Evolutionary conservation across 1,140 invertebrate species (phyloP).

Genomic region (Ceratoteleas bidentatus): DNA sequence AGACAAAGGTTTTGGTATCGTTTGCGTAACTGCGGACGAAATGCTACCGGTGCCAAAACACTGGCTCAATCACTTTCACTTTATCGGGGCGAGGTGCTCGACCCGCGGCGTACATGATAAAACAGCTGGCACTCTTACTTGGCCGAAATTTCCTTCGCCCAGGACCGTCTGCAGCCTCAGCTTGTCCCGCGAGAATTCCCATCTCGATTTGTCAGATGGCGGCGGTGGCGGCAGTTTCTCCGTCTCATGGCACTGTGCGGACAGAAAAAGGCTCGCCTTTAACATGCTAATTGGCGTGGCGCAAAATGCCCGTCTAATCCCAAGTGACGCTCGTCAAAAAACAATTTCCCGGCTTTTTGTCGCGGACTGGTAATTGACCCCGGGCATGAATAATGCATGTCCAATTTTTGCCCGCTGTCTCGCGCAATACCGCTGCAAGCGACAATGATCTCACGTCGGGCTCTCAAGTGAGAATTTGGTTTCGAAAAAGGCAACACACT

Average conservation of each 20-base stretch:
- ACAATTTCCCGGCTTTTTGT: constrained; percentile 37
- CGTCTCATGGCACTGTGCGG: constrained; percentile 76
- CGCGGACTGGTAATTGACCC: constrained; percentile 29
- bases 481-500: no score
- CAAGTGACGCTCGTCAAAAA: constrained; percentile 29
- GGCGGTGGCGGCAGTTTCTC: constrained; percentile 81
- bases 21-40: no score
- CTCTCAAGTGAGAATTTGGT: no score
- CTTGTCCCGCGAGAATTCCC: constrained; percentile 90
- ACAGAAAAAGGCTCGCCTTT: constrained; percentile 15
- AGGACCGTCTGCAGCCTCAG: constrained; percentile 89
- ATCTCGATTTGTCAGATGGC: constrained; percentile 83
- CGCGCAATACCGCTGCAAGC: constrained; percentile 36
- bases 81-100: constrained; percentile 19
- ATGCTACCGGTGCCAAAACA: constrained; percentile 22
- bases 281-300: constrained; percentile 20
- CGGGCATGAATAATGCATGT: constrained; percentile 49
- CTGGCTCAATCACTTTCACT: constrained; percentile 33
- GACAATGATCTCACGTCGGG: no score
- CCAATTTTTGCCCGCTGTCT: constrained; percentile 34
- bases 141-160: constrained; percentile 92
- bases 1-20: no score
- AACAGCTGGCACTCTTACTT: constrained; percentile 81
- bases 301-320: constrained; percentile 28
- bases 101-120: constrained; percentile 10